Conservation (phyloP, 2,113 vertebrate genomes). For the Gymnogyps californianus region DNA sequence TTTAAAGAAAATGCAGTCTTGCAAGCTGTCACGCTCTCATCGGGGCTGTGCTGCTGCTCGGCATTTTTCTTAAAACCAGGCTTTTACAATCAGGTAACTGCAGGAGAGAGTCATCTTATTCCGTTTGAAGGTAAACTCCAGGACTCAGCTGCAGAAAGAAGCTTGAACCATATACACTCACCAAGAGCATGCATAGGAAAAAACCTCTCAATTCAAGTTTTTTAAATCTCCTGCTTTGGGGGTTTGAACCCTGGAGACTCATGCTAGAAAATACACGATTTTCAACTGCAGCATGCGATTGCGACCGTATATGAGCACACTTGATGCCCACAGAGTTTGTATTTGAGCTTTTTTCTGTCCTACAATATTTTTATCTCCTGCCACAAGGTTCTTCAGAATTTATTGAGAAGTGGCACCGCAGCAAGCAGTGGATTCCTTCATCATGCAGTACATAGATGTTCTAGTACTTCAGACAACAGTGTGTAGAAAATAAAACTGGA, state of each 20-base stretch:
- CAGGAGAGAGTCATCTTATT: background rate
- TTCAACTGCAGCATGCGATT: fast-evolving
- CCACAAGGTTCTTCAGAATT: background rate
- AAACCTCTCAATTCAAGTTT: fast-evolving
- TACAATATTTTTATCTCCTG: background rate
- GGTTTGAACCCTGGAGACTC: background rate
- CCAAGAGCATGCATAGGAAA: fast-evolving
- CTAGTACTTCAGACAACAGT: fast-evolving
- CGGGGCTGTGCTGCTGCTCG: background rate
- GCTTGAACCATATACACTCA: fast-evolving
- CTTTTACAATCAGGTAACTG: background rate
- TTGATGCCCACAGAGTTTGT: background rate
- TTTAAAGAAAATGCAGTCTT: background rate
- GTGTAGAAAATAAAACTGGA: background rate
- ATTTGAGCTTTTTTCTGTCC: background rate
- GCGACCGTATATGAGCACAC: fast-evolving
- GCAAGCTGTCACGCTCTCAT: background rate
- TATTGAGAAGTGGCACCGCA: background rate
- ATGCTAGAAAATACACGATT: fast-evolving
- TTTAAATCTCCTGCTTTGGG: background rate
- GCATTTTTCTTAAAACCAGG: background rate
- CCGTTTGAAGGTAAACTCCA: background rate
- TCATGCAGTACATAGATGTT: fast-evolving
- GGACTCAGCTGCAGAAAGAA: background rate
- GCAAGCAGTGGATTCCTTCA: background rate